phyloP scores from a whole-genome alignment of 2,113 vertebrate species.

The Leptosomus discolor region DNA sequence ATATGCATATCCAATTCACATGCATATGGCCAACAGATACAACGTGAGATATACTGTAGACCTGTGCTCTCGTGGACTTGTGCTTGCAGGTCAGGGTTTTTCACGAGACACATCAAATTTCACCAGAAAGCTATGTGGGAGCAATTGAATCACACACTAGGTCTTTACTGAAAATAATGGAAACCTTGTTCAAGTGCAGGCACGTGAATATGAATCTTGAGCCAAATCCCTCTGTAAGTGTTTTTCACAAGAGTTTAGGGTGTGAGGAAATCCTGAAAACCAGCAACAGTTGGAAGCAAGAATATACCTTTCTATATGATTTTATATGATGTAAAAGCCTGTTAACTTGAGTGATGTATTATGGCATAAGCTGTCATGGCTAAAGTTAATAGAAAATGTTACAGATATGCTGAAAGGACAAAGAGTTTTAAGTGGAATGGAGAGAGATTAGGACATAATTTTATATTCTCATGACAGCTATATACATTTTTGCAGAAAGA shows the following conservation, averaged over 20 bases:
- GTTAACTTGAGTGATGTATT: background rate
- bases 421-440: background rate
- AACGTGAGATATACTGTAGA: background rate
- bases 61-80: background rate
- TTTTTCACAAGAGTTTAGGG: background rate
- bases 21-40: background rate
- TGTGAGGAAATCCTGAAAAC: background rate
- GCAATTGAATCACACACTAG: background rate
- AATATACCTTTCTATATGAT: background rate
- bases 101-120: background rate
- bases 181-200: background rate
- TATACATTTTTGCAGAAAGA: background rate
- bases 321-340: background rate
- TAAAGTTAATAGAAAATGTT: background rate
- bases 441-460: background rate
- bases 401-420: background rate
- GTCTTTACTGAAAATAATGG: background rate
- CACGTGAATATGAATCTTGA: background rate
- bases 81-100: background rate
- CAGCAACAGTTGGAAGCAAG: background rate
- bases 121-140: background rate
- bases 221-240: background rate
- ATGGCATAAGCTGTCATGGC: background rate
- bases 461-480: background rate
- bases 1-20: background rate